Evolutionary conservation across 2,113 vertebrate species (phyloP).

Genomic region (Tragelaphus strepsiceros): DNA sequence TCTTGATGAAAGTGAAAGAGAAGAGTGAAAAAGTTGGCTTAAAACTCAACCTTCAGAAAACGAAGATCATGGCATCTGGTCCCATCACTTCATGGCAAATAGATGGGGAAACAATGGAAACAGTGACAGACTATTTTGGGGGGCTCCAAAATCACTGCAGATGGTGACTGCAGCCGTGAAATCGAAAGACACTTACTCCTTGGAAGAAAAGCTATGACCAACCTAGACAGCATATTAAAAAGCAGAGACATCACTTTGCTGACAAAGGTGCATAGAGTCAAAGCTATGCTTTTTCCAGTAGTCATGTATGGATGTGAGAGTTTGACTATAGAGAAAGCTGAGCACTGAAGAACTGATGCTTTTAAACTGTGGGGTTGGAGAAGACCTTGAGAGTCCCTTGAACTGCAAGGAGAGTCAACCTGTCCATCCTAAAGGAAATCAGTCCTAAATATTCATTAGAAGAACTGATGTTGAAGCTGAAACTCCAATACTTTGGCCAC

Average conservation of each 20-base stretch:
- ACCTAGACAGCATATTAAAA: neutral
- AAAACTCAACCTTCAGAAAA: neutral
- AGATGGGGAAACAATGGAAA: neutral
- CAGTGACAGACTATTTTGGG: neutral
- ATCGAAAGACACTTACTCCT: neutral
- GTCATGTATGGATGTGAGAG: neutral
- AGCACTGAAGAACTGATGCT: neutral
- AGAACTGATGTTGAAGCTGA: neutral
- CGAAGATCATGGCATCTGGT: neutral
- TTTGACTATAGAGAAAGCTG: neutral
- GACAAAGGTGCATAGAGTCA: neutral
- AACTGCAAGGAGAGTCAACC: neutral
- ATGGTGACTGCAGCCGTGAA: neutral
- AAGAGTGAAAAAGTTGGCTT: neutral
- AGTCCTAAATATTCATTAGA: neutral
- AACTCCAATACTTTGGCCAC: neutral
- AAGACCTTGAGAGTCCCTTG: neutral
- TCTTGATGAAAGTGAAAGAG: neutral
- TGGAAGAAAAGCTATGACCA: neutral
- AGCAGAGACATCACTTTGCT: neutral
- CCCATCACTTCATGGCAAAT: neutral
- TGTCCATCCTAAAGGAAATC: neutral
- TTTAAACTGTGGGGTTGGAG: neutral
- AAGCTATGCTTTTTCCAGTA: neutral
- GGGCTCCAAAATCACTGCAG: neutral